Base-by-base conservation (phyloP, 1,140 invertebrate species). In the Diachasmimorpha longicaudata region DNA sequence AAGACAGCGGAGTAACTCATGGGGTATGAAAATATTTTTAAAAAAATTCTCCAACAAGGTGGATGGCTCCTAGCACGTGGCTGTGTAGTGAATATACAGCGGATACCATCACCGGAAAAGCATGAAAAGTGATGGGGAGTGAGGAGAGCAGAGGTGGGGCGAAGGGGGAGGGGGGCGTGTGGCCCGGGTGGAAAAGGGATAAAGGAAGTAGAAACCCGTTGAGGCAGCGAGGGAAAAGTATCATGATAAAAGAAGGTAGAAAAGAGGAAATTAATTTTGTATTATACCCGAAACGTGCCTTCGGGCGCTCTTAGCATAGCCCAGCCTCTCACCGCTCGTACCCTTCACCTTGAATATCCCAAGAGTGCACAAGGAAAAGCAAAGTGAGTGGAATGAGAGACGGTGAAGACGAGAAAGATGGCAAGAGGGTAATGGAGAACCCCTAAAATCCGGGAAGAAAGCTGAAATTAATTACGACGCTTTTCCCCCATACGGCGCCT, bases 241-340 rank as follows among this genome's bases (percentile, higher is more conserved):
- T 72, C 70, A 66, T 68, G 75, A 70, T 75, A 75, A 74, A 79
- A 76, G 77, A 75, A 77, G 46, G 74, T 48, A 79, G 69, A 76
- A 72, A 70, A 73, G 69, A 81, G 80, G 80, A 81, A 81, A 81
- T 81, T 81, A 81, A 81, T 81, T 81, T 81, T 81, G 78, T 78
- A 81, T 81, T 81, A 81, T 81, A 80, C 79, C 76, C 75, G 76
- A 79, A 77, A 73, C 70, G 70, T 78, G 75, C 76, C 77, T 70
- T 70, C 58, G 37, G 79, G 79, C 78, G 72, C 75, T 79, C 78
- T 69, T 73, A 69, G 69, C 68, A 25, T 67, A 70, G 76, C 70
- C 48, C 68, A 48, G 21, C 70, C 69, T 63, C 72, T 44, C 48
- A 55, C 74, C 63, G 68, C 72, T 44, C 58, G 58, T 77, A 31